Evolutionary conservation across 2,113 vertebrate genomes (phyloP).

Genomic region (Oostethus manadensis): DNA sequence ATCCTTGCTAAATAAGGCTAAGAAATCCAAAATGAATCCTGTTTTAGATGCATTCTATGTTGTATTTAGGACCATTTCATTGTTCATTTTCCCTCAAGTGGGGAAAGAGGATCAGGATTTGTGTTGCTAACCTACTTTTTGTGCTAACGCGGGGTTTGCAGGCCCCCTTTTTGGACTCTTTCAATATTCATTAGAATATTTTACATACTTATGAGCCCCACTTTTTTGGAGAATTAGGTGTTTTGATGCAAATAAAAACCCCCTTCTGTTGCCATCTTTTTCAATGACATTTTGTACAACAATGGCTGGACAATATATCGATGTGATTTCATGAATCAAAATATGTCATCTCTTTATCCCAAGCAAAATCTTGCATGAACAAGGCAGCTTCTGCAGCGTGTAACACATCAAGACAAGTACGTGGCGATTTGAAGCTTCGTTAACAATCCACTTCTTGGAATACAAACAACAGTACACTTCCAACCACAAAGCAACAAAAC

Average conservation of each 20-base stretch:
- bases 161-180: slow-evolving; percentile 38
- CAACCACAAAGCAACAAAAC: slow-evolving; percentile 22
- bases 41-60: slow-evolving; percentile 11
- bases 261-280: slow-evolving; percentile 18
- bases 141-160: slow-evolving; percentile 33
- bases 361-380: not conserved
- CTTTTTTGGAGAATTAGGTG: slow-evolving; percentile 26
- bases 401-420: slow-evolving; percentile 2
- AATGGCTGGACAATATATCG: too few relatives aligned
- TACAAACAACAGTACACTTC: slow-evolving; percentile 21
- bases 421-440: slow-evolving; percentile 19
- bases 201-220: slow-evolving; percentile 28
- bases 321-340: too few relatives aligned
- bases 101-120: slow-evolving; percentile 23
- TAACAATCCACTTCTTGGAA: slow-evolving; percentile 19
- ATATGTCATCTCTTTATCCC: not conserved
- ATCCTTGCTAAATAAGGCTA: not conserved
- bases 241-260: slow-evolving; percentile 38
- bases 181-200: slow-evolving; percentile 47
- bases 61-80: slow-evolving; percentile 14
- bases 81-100: not conserved
- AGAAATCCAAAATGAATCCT: not conserved
- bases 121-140: slow-evolving; percentile 42
- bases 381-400: not conserved
- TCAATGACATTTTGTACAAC: slow-evolving; percentile 3